These are phyloP conservation scores for Diplodus sargus DNA, from an alignment of 2,797 vertebrate genomes.

Conservation along the genomic window DNA sequence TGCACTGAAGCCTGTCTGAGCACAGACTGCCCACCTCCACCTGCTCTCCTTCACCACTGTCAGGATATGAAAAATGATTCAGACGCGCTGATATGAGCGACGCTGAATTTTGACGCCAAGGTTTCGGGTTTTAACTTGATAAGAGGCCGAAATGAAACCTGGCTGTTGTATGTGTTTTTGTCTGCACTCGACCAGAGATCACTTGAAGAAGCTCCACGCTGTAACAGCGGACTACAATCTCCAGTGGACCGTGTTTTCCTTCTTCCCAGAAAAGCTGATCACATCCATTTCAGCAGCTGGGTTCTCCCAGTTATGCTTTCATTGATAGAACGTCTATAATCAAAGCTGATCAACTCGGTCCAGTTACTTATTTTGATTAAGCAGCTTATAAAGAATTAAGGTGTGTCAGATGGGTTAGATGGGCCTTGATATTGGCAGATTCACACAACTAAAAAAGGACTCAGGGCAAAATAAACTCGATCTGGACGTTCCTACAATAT, in stretches of 20 bases:
- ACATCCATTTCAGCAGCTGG: neutral
- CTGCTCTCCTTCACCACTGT: neutral
- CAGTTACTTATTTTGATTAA: neutral
- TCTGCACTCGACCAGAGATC: neutral
- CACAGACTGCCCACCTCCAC: too few species aligned
- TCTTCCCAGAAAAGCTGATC: neutral
- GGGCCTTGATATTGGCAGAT: too few species aligned
- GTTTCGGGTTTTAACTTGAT: neutral
- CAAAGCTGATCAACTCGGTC: neutral
- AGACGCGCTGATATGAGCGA: neutral
- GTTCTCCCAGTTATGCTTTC: neutral
- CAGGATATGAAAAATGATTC: neutral
- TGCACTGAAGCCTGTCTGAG: neutral
- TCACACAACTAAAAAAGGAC: too few species aligned
- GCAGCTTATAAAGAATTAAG: neutral
- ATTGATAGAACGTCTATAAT: neutral
- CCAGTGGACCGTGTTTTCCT: neutral
- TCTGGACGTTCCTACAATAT: too few species aligned
- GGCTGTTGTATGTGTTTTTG: neutral
- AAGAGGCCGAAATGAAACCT: neutral
- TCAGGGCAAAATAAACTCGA: too few species aligned
- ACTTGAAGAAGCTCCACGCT: neutral
- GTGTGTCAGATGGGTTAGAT: neutral
- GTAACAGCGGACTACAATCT: too few species aligned
- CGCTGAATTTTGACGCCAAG: neutral